Conservation (phyloP, 2,888 invertebrate genomes). For the Hololepta plana region DNA sequence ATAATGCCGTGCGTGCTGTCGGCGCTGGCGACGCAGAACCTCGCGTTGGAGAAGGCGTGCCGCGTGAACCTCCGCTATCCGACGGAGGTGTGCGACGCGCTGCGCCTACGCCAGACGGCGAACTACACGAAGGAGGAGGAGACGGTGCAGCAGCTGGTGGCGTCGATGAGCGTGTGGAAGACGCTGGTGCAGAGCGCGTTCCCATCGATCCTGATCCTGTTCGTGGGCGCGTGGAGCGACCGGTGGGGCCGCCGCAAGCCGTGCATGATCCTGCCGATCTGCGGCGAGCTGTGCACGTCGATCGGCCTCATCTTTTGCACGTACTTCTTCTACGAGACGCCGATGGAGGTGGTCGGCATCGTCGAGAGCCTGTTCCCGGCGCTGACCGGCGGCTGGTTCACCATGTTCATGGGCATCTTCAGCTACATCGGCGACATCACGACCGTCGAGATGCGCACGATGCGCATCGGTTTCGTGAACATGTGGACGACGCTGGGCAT, state of each 20-base stretch:
- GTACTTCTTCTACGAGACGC: constrained; percentile 58
- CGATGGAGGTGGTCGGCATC: constrained; percentile 64
- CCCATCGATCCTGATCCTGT: constrained; percentile 64
- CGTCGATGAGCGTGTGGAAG: constrained; percentile 73
- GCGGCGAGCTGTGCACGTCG: constrained; percentile 63
- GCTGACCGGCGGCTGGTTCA: constrained; percentile 71
- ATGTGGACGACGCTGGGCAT: constrained; percentile 76
- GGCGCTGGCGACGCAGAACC: constrained; percentile 63
- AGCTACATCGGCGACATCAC: constrained; percentile 78
- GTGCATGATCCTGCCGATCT: constrained; percentile 66
- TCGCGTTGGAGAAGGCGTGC: constrained; percentile 75
- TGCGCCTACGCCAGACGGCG: constrained; percentile 53
- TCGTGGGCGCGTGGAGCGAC: constrained; percentile 66
- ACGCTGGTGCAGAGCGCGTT: constrained; percentile 66
- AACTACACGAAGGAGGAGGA: constrained; percentile 42
- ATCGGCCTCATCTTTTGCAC: constrained; percentile 63
- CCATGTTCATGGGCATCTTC: constrained; percentile 80
- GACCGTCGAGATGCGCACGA: constrained; percentile 62
- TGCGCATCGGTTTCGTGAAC: constrained; percentile 75
- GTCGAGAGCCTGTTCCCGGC: constrained; percentile 70
- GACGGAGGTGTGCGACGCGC: constrained; percentile 55
- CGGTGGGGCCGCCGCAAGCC: constrained; percentile 52
- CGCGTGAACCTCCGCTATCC: constrained; percentile 60
- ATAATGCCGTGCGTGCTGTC: constrained; percentile 46
- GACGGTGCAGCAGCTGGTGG: constrained; percentile 51